phyloP scores from a whole-genome alignment of 2,113 vertebrate genomes.

The Microcebus griseorufus region DNA sequence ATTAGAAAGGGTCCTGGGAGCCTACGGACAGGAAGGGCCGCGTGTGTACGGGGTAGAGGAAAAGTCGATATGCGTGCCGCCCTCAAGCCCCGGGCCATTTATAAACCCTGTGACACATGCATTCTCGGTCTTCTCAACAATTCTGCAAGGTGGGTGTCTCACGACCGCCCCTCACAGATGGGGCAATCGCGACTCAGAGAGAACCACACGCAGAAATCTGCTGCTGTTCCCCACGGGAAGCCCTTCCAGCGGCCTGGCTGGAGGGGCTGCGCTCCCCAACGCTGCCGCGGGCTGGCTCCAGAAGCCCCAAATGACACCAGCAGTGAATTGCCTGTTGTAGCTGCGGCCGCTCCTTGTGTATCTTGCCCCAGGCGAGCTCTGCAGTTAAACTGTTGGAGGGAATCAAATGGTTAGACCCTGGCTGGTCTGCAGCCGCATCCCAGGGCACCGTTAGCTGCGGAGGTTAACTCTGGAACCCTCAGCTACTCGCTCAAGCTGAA shows the following conservation, averaged over 20 bases:
- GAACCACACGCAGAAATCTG: too few relatives aligned
- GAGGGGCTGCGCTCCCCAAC: fast-evolving
- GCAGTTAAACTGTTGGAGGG: background rate
- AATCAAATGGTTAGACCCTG: background rate
- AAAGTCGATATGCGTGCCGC: background rate
- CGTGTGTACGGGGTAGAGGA: background rate
- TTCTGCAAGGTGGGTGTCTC: fast-evolving
- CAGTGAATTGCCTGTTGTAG: fast-evolving
- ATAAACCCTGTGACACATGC: fast-evolving
- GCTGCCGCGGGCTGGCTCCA: fast-evolving
- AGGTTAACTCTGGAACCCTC: background rate
- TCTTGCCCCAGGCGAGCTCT: background rate
- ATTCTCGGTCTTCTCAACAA: background rate
- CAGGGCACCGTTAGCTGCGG: background rate
- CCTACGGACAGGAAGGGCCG: background rate
- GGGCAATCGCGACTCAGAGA: background rate
- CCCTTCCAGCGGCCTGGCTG: background rate
- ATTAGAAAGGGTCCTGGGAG: background rate
- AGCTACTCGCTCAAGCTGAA: background rate
- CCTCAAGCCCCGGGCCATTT: fast-evolving
- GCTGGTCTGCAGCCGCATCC: fast-evolving
- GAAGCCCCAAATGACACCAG: too few relatives aligned
- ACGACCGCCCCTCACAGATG: background rate
- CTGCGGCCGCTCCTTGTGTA: too few relatives aligned
- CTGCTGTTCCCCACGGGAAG: too few relatives aligned